phyloP scores from a whole-genome alignment of 2,888 invertebrate genomes.

The Callimorpha dominula region DNA sequence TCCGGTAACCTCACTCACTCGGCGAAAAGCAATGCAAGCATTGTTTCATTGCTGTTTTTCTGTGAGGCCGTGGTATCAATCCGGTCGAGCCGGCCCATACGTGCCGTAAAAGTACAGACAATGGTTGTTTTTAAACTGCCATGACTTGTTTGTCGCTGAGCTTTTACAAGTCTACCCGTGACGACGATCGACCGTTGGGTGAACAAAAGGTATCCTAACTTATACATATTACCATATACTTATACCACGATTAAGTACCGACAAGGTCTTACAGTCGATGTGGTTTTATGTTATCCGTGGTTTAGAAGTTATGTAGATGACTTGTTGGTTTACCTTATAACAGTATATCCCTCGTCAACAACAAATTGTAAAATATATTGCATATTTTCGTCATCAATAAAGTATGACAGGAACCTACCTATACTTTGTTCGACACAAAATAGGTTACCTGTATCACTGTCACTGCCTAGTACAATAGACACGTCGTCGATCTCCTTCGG shows the following conservation, averaged over 20 bases:
- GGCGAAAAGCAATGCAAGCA: no score
- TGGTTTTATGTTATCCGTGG: not conserved
- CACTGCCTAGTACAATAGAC: conserved; percentile 30
- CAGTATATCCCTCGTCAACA: not conserved
- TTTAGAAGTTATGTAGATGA: not conserved
- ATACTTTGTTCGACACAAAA: conserved; percentile 5
- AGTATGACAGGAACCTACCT: not conserved
- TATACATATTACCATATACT: not conserved
- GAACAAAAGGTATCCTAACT: not conserved
- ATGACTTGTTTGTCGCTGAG: not conserved
- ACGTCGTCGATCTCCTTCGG: not conserved
- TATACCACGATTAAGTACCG: no score
- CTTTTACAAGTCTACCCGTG: not conserved
- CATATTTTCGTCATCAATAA: conserved; percentile 14
- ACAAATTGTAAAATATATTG: not conserved
- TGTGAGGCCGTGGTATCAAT: no score
- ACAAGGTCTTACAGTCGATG: not conserved
- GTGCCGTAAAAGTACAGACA: not conserved
- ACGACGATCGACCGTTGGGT: not conserved
- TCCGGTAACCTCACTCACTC: no score
- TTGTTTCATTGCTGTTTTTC: no score
- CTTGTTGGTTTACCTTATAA: not conserved
- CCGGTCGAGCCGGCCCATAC: no score
- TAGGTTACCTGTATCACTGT: conserved; percentile 36
- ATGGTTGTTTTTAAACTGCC: not conserved